phyloP scores from a whole-genome alignment of 2,113 vertebrate genomes.

The Okapia johnstoni region DNA sequence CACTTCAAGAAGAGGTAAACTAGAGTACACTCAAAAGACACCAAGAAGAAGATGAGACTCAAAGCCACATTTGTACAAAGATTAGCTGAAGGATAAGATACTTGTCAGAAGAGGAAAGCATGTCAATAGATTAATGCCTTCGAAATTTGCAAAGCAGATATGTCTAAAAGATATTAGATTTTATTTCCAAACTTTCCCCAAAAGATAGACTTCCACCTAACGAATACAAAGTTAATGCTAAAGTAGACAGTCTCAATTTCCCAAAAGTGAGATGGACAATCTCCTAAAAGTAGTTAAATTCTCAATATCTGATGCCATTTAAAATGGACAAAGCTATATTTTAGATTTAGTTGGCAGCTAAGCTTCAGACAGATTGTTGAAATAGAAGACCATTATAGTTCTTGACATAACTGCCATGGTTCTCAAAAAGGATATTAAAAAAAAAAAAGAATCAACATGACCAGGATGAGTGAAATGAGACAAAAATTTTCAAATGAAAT shows the following conservation, averaged over 20 bases:
- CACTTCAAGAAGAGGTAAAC: slow-evolving; percentile 42
- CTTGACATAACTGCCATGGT: background rate
- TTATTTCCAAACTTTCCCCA: background rate
- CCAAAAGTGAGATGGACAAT: background rate
- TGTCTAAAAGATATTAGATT: background rate
- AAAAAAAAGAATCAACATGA: background rate
- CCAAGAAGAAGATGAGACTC: background rate
- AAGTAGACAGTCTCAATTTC: background rate
- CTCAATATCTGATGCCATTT: background rate
- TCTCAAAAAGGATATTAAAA: background rate
- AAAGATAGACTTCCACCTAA: background rate
- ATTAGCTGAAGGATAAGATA: background rate
- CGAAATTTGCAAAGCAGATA: background rate
- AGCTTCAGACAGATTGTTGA: background rate
- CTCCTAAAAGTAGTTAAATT: background rate
- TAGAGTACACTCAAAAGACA: slow-evolving; percentile 31
- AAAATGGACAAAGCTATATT: background rate
- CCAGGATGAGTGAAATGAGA: background rate
- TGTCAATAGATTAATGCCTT: background rate
- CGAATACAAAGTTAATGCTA: slow-evolving; percentile 2
- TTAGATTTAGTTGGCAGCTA: background rate
- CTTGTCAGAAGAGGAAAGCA: background rate
- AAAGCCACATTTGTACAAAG: background rate
- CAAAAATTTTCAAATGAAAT: background rate
- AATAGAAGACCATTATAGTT: background rate